Conservation (phyloP, 2,797 vertebrate species). For the Neosilurus mollespiculum region DNA sequence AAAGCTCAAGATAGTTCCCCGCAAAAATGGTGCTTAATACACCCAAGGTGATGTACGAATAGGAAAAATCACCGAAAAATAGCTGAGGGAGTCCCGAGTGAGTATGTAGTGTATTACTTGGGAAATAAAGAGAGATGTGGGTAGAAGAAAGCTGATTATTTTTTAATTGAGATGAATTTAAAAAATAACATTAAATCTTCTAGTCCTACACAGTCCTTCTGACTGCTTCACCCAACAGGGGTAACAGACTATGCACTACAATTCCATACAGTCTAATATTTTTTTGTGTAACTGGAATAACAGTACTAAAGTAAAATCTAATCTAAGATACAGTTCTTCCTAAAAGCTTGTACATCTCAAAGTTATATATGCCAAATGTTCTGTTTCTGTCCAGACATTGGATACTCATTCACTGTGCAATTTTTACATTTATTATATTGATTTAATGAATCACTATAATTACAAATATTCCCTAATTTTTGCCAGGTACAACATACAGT, state of each 20-base stretch:
- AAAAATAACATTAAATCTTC: too few species aligned
- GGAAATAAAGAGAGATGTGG: background rate
- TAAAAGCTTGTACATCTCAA: background rate
- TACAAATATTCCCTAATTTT: background rate
- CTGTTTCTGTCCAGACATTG: background rate
- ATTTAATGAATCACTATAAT: background rate
- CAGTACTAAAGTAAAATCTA: background rate
- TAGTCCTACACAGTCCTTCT: background rate
- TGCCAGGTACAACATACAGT: background rate
- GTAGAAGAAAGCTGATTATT: background rate
- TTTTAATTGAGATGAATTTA: too few species aligned
- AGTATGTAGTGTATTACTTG: background rate
- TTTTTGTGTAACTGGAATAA: background rate
- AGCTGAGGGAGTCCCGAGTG: too few species aligned
- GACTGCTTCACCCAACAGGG: background rate
- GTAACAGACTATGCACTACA: background rate
- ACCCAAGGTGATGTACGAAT: too few species aligned
- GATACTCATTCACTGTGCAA: background rate
- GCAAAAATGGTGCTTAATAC: too few species aligned
- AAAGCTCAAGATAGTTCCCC: too few species aligned
- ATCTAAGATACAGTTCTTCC: background rate
- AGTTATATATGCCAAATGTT: background rate
- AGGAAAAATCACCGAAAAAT: too few species aligned
- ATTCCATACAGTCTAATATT: background rate
- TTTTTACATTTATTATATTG: background rate